Percentiles rank a stretch among this genome's conserved stretches.
Conservation (phyloP, 1,140 invertebrate genomes). For the Polypedilum pembai region DNA sequence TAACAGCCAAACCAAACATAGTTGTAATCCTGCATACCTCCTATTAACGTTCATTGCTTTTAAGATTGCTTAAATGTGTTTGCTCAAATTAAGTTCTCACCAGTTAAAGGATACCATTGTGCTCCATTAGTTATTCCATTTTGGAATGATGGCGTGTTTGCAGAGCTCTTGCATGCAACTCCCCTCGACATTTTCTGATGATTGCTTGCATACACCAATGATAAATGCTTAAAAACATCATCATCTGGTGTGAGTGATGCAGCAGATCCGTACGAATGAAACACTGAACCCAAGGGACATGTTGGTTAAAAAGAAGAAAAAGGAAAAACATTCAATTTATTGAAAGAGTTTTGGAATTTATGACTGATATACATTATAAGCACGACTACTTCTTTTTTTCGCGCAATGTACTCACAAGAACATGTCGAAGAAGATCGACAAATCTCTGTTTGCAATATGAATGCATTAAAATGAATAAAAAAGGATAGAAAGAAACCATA, state of each 20-base stretch:
- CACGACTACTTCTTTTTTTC: background rate
- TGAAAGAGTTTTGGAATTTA: conserved; percentile 20
- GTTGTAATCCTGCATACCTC: conserved; percentile 93
- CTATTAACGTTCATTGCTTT: too few relatives aligned
- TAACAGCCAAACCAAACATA: conserved; percentile 97
- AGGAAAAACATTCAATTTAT: conserved; percentile 29
- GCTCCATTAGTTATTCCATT: conserved; percentile 89
- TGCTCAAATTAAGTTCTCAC: conserved; percentile 37
- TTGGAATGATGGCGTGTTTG: conserved; percentile 59
- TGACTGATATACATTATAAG: background rate
- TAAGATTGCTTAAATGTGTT: background rate
- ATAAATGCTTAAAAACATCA: conserved; percentile 84
- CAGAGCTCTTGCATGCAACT: conserved; percentile 63
- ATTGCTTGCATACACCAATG: conserved; percentile 80
- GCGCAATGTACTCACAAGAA: conserved; percentile 55
- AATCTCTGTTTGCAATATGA: conserved; percentile 58
- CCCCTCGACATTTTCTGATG: conserved; percentile 80
- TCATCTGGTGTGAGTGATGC: conserved; percentile 87
- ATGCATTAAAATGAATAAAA: conserved; percentile 38
- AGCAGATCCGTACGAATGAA: conserved; percentile 65
- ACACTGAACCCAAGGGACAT: conserved; percentile 60
- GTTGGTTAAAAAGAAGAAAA: conserved; percentile 36
- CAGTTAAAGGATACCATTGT: conserved; percentile 84
- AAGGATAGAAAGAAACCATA: background rate
- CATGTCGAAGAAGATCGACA: conserved; percentile 73